Base-by-base conservation (phyloP, 2,888 invertebrate species). In the Acrocyrtus sp. region DNA sequence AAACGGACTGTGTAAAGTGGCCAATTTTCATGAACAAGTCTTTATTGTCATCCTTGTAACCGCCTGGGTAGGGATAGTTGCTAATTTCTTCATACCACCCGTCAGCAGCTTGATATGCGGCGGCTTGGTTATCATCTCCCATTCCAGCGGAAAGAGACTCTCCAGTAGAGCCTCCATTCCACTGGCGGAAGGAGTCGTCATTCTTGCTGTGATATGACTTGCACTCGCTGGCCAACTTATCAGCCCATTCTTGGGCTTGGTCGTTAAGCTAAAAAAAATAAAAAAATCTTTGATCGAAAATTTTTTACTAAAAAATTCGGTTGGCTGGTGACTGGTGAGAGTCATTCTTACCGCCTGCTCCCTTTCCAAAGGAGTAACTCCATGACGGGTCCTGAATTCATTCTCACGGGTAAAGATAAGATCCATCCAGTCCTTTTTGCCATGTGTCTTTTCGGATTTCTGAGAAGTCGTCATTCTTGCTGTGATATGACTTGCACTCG, bases 41-140 rank as follows among this genome's bases (percentile, higher is more conserved):
- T 12, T 47, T n/a, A 15, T 48, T 61, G 15, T 22, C 24, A n/a
- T 54, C 61, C 1, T 17, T 24, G 27, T 60, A 60, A 0, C 72
- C 72, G 15, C 26, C 15, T 6, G 60, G 60, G 21, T 53, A 72
- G 5, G 72, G 72, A n/a, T 72, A 72, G 8, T 72, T 54, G 19
- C 61, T 60, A 4, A 61, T 43, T 56, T 72, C 66, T 24, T 72
- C 72, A 19, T 72, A 72, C 72, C 65, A 66, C 0, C 60, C 50
- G 29, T 72, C 51, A 1, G 61, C 60, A 0, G 72, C 65, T 12
- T 56, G 17, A 6, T 54, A 61, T 1, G 72, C 66, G 1, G 72
- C 60, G 10, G 54, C 61, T 19, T 66, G 61, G 3, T 1, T n/a
- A 1, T 12, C 4, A 4, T n/a, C 12, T 3, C 27, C 27, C 5